phyloP scores from a whole-genome alignment of 2,888 invertebrate genomes.

The Resseliella maxima region DNA sequence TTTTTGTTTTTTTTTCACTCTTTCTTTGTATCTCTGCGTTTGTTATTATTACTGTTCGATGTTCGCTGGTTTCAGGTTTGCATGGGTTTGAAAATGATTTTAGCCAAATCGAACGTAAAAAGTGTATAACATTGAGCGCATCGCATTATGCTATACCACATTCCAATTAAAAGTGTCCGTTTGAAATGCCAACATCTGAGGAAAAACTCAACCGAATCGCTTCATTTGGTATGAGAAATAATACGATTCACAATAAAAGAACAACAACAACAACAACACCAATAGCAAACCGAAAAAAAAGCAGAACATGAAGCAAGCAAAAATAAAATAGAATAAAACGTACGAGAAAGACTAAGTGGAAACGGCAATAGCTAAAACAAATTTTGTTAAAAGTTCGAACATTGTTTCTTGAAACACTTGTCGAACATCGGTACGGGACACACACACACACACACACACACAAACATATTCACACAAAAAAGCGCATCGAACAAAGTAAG shows the following conservation, averaged over 20 bases:
- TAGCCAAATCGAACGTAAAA: conserved; percentile 6
- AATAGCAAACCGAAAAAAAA: background rate
- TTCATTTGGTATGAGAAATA: too few relatives aligned
- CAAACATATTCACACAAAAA: background rate
- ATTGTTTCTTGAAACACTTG: background rate
- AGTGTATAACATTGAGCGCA: background rate
- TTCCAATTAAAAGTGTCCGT: conserved; percentile 22
- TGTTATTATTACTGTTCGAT: too few relatives aligned
- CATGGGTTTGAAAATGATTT: background rate
- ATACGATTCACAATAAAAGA: background rate
- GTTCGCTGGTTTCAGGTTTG: background rate
- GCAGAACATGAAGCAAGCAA: background rate
- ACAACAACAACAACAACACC: background rate
- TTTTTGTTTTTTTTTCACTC: background rate
- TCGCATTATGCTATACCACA: conserved; percentile 10
- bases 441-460: too few relatives aligned
- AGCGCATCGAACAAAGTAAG: conserved; percentile 2
- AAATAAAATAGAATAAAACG: background rate
- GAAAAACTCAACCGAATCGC: background rate
- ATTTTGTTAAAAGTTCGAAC: background rate
- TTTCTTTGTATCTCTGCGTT: background rate
- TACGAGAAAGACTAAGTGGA: background rate
- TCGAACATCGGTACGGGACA: background rate
- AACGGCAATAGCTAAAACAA: background rate
- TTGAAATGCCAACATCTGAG: conserved; percentile 23